Evolutionary conservation across 2,113 vertebrate genomes (phyloP).

Genomic region (Catharus bicknelli): DNA sequence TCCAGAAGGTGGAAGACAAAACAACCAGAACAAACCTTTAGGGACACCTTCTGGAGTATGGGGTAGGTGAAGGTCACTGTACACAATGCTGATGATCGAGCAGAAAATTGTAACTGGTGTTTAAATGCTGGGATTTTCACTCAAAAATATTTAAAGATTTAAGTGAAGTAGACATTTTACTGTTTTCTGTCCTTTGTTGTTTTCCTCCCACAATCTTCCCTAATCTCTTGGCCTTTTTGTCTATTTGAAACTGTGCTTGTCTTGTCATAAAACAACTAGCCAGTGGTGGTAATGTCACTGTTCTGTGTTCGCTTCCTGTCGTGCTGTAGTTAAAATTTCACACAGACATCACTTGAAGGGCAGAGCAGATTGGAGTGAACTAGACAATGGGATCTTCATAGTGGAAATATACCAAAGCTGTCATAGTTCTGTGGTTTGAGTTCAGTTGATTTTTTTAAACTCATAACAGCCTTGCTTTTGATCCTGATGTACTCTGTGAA

Average conservation of each 20-base stretch:
- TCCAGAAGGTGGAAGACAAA: constrained; percentile 96
- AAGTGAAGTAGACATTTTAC: background rate
- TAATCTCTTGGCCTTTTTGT: background rate
- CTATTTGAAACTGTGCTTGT: background rate
- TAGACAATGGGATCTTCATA: background rate
- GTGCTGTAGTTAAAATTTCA: background rate
- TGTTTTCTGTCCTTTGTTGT: background rate
- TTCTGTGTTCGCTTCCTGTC: background rate
- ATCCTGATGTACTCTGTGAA: background rate
- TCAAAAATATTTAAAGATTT: background rate
- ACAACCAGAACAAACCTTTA: constrained; percentile 86
- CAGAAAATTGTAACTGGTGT: background rate
- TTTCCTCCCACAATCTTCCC: background rate
- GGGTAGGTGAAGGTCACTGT: constrained; percentile 80
- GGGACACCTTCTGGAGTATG: constrained; percentile 96
- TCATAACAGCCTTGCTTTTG: background rate
- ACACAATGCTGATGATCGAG: background rate
- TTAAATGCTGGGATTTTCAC: background rate
- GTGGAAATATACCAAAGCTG: background rate
- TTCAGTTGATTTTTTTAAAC: background rate
- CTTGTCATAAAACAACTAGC: background rate
- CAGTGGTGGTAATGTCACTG: background rate
- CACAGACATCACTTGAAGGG: background rate
- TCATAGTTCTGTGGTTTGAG: background rate
- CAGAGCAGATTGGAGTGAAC: background rate